Conservation (phyloP, 2,888 invertebrate genomes). For the Bombylius discolor region DNA sequence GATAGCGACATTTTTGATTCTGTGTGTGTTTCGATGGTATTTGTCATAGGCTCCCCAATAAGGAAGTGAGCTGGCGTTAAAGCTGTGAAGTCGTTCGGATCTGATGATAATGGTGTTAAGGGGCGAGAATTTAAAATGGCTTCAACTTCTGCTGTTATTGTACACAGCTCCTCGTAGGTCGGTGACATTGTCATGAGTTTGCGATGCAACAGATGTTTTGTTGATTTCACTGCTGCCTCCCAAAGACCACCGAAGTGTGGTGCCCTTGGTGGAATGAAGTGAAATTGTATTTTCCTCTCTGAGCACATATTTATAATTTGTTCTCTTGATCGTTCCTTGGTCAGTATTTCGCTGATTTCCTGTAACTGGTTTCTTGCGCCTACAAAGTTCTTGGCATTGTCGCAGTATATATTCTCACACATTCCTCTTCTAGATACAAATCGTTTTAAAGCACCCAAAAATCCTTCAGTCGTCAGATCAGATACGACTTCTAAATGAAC, state of each 20-base stretch:
- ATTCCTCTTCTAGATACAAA: constrained; percentile 9
- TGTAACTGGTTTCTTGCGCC: background rate
- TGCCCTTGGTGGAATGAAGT: constrained; percentile 5
- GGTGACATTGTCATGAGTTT: background rate
- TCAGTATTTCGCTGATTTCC: background rate
- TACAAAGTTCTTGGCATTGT: background rate
- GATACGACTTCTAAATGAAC: constrained; percentile 9
- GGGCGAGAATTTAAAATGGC: constrained; percentile 16
- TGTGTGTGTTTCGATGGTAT: background rate
- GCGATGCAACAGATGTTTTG: background rate
- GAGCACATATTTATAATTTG: background rate
- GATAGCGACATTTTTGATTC: background rate
- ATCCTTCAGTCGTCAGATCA: constrained; percentile 4
- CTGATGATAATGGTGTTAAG: constrained; percentile 8
- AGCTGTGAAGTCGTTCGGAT: constrained; percentile 15
- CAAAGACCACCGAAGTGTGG: constrained; percentile 6
- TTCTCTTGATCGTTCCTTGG: background rate
- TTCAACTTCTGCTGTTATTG: constrained; percentile 12
- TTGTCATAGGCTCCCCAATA: constrained; percentile 11
- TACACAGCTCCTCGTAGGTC: constrained; percentile 2
- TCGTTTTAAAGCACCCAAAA: constrained; percentile 7
- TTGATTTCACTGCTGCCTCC: constrained; percentile 6
- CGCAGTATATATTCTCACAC: constrained; percentile 5
- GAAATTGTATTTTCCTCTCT: background rate
- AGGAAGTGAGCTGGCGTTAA: constrained; percentile 14